A percentile compares a stretch with the other conserved stretches of the same genome.
Conservation (phyloP, 2,888 invertebrate genomes). For the Pocota personata region DNA sequence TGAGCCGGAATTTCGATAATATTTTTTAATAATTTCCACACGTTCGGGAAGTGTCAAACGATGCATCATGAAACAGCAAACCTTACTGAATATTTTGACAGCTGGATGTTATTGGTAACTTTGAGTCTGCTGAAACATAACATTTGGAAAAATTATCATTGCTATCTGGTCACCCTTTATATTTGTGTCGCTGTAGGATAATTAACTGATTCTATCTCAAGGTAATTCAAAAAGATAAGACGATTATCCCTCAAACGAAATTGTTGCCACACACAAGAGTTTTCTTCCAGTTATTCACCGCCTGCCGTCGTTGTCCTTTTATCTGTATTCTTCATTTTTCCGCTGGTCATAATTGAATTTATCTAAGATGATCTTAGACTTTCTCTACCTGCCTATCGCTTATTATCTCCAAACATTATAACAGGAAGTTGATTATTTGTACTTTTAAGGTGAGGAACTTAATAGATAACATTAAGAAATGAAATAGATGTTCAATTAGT, state of each 20-base stretch:
- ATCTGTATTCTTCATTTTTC: neutral
- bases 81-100: no score
- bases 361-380: neutral
- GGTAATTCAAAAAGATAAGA: neutral
- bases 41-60: no score
- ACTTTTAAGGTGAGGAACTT: neutral
- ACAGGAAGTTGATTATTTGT: neutral
- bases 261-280: neutral
- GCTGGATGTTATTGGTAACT: no score
- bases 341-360: neutral
- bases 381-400: neutral
- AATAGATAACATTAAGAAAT: neutral
- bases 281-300: neutral
- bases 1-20: no score
- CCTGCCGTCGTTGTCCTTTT: no score
- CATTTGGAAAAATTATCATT: no score
- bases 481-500: neutral
- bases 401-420: neutral
- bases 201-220: neutral
- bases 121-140: no score
- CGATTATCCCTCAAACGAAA: neutral
- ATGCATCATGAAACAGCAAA: no score
- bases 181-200: neutral
- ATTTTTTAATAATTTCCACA: no score
- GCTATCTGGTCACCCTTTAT: no score